phyloP scores from a whole-genome alignment of 2,797 vertebrate species.

The Dendrocincla fuliginosa region DNA sequence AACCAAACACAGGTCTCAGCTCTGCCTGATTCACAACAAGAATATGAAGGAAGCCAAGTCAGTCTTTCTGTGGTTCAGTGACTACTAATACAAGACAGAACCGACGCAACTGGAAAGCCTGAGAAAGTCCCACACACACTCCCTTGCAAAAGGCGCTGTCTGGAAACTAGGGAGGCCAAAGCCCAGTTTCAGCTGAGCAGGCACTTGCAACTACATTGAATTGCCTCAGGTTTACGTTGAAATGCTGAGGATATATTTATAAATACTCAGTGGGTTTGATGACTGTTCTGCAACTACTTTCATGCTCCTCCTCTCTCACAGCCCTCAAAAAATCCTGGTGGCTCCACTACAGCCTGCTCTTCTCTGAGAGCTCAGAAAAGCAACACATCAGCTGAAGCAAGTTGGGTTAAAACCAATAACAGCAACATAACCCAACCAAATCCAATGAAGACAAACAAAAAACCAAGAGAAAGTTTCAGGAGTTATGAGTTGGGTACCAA shows the following conservation, averaged over 20 bases:
- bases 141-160: not conserved
- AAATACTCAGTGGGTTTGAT: not conserved
- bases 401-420: not conserved
- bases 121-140: constrained; percentile 54
- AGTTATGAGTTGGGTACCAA: not conserved
- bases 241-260: not conserved
- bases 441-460: not conserved
- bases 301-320: not conserved
- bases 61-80: constrained; percentile 67
- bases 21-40: constrained; percentile 62
- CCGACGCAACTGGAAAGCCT: constrained; percentile 65
- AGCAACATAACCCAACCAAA: not conserved
- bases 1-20: not conserved
- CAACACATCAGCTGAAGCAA: not conserved
- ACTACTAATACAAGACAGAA: constrained; percentile 24
- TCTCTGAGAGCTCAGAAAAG: not conserved
- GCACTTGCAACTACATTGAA: not conserved
- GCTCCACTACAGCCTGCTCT: not conserved
- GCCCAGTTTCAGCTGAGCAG: not conserved
- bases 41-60: constrained; percentile 60
- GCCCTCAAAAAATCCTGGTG: not conserved
- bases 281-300: not conserved
- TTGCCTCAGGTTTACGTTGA: not conserved
- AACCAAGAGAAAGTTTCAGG: constrained; percentile 1
- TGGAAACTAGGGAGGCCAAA: constrained; percentile 13